Percentiles rank a stretch among this genome's conserved stretches.
Evolutionary conservation across 2,888 invertebrate genomes (phyloP).

Genomic region (Eudemis profundana): DNA sequence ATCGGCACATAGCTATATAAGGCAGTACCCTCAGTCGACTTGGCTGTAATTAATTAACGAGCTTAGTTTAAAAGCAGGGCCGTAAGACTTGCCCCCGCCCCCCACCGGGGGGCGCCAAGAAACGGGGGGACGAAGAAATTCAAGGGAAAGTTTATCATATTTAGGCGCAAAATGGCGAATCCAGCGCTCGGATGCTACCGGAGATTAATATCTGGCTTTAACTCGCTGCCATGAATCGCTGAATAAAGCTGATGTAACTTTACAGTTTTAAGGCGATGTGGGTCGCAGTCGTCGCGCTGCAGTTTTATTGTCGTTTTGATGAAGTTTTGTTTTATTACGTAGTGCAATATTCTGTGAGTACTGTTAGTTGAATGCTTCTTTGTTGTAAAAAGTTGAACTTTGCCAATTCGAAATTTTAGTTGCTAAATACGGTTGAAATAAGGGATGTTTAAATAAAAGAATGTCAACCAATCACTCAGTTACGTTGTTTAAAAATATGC

Average conservation of each 20-base stretch:
- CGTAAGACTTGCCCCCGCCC: constrained; percentile 80
- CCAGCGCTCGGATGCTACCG: constrained; percentile 81
- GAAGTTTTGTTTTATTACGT: constrained; percentile 4
- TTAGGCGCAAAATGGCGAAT: constrained; percentile 86
- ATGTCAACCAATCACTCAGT: too few relatives aligned
- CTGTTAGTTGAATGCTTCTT: background rate
- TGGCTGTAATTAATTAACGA: constrained; percentile 86
- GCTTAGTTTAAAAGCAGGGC: constrained; percentile 86
- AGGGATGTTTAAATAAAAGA: too few relatives aligned
- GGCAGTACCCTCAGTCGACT: constrained; percentile 80
- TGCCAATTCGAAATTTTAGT: background rate
- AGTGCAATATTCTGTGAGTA: constrained; percentile 11
- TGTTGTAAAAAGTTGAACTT: constrained; percentile 13
- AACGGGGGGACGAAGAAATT: constrained; percentile 78
- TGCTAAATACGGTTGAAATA: background rate
- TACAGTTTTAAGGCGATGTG: constrained; percentile 61
- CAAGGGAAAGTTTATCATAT: constrained; percentile 85
- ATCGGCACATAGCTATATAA: constrained; percentile 82
- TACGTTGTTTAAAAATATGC: too few relatives aligned
- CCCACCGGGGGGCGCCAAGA: constrained; percentile 66
- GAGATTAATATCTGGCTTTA: constrained; percentile 85
- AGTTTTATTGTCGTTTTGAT: constrained; percentile 28
- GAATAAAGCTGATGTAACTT: constrained; percentile 77
- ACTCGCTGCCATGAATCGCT: constrained; percentile 81
- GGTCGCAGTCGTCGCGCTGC: constrained; percentile 23